These are phyloP conservation scores for Bombus huntii DNA, from an alignment of 1,140 invertebrate species.

Conservation along the genomic window DNA sequence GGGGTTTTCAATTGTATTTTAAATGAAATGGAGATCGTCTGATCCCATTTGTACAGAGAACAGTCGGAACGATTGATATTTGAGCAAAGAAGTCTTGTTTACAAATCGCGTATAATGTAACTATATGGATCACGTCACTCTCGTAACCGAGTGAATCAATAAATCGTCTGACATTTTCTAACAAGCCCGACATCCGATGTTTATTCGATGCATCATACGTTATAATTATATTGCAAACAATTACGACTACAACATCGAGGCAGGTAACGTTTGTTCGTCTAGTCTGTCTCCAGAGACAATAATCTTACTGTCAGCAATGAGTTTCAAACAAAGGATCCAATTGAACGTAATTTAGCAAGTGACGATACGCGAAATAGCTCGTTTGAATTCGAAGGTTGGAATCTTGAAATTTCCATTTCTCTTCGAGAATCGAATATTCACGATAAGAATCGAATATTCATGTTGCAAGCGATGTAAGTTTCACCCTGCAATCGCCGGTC, in stretches of 20 bases:
- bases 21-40: background rate
- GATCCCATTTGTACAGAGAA: background rate
- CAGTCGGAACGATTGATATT: background rate
- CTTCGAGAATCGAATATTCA: background rate
- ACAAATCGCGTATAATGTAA: background rate
- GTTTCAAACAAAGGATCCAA: background rate
- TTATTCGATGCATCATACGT: background rate
- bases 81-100: background rate
- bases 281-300: background rate
- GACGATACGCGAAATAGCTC: background rate
- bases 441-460: background rate
- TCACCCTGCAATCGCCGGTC: background rate
- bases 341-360: background rate
- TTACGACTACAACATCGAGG: background rate
- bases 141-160: background rate
- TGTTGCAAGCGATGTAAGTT: background rate
- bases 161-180: conserved; percentile 1
- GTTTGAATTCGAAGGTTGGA: background rate
- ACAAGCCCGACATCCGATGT: background rate
- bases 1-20: background rate
- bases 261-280: background rate
- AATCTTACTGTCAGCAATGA: background rate
- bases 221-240: background rate
- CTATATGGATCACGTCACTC: conserved; percentile 1
- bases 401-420: background rate